Percentiles rank a stretch among this genome's conserved stretches.
Conservation (phyloP, 2,113 vertebrate genomes). For the Triplophysa rosa region DNA sequence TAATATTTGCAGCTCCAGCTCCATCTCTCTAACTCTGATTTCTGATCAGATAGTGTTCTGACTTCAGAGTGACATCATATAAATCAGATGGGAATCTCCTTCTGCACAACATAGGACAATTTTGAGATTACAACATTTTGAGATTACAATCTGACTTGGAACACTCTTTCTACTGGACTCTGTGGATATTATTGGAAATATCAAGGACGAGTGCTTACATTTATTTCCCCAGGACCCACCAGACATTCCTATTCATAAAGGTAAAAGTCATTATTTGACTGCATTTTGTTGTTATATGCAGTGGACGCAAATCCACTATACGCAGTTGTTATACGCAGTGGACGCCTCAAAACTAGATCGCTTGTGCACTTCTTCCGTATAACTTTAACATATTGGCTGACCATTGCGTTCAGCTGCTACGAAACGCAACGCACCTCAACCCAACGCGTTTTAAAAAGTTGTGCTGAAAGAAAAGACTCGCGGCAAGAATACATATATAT, state of each 20-base stretch:
- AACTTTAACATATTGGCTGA: background rate
- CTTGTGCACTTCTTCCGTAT: background rate
- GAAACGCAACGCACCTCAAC: background rate
- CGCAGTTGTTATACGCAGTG: too few relatives aligned
- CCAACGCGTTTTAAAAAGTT: background rate
- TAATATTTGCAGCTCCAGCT: background rate
- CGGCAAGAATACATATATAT: too few relatives aligned
- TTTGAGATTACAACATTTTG: background rate
- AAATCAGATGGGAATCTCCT: background rate
- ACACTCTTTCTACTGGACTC: background rate
- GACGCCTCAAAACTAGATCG: background rate
- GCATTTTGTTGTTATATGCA: background rate
- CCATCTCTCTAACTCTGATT: conserved; percentile 15
- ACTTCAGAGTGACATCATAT: background rate
- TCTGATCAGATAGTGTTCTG: background rate
- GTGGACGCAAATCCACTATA: background rate
- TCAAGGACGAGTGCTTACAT: background rate
- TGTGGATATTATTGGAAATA: background rate
- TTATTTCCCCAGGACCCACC: background rate
- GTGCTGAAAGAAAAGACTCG: too few relatives aligned
- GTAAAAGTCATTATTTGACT: background rate
- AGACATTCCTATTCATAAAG: background rate
- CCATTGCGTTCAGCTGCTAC: background rate
- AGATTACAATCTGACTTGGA: background rate
- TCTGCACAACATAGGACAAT: background rate